Evolutionary conservation across 1,140 invertebrate genomes (phyloP), one percentile per base, ranked within the genome.

Genomic region (Drosophila chauvacae): DNA sequence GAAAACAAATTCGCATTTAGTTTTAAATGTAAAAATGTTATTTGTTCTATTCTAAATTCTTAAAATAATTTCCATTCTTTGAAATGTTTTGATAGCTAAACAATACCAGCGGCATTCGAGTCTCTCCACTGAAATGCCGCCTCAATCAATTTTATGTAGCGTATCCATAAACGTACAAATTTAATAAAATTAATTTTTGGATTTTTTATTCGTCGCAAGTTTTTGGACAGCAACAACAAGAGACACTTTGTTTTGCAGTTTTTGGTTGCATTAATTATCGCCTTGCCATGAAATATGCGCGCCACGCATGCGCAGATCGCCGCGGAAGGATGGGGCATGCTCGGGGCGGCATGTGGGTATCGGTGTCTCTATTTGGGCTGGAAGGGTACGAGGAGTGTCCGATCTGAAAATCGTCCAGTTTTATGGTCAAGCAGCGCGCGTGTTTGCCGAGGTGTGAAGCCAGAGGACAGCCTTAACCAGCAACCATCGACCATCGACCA

Each of bases 231-330:
- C 74, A 76, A 61, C 73, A 84, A 77, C 63, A 66, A 66, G 65
- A 75, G 75, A 59, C 82, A 86, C 75, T 86, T 86, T 86, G 82
- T 86, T 70, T 87, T 86, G 86, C 74, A 60, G 58, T 90, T 90
- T 85, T 90, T 85, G 86, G 85, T 57, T 90, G 85, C 85, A 90
- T 90, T 90, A 90, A 90, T 90, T 90, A 90, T 90, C 85, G 86
- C 85, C 85, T 85, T 80, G 85, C 85, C 85, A 90, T 90, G 85
- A 90, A 90, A 90, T 90, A 90, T 90, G 86, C 81, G 85, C 78
- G 78, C 81, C 85, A 88, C 74, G 81, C 85, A 90, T 85, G 85
- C 85, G 51, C 81, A 90, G 80, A 86, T 68, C 80, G 55, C 23
- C 42, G 33, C 44, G 50, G 45, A 28, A 41, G 18, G 26, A 48